These are phyloP conservation scores for Lepidurus apus DNA, from an alignment of 1,140 invertebrate genomes.

Conservation along the genomic window DNA sequence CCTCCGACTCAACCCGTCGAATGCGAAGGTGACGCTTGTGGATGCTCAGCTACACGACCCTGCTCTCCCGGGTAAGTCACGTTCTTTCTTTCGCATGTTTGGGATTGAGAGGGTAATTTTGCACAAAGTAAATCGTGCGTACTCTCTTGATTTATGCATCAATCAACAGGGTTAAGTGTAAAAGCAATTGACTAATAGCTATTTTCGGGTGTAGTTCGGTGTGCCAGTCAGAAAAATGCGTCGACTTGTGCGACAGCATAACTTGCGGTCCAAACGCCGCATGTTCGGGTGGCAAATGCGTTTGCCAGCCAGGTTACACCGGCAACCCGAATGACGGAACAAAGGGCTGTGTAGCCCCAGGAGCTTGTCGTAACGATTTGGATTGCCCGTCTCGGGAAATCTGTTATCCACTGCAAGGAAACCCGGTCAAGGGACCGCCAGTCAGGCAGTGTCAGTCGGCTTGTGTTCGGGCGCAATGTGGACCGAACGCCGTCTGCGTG, in stretches of 20 bases:
- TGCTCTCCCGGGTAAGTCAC: slow-evolving; percentile 60
- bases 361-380: slow-evolving; percentile 54
- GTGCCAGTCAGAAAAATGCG: slow-evolving; percentile 50
- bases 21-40: slow-evolving; percentile 51
- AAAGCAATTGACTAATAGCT: neutral
- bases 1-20: slow-evolving; percentile 50
- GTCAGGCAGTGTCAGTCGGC: slow-evolving; percentile 57
- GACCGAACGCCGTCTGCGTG: slow-evolving; percentile 72
- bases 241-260: slow-evolving; percentile 80
- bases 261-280: slow-evolving; percentile 80
- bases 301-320: slow-evolving; percentile 59
- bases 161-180: too few species aligned
- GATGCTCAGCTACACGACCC: slow-evolving; percentile 59
- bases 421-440: neutral
- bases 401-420: slow-evolving; percentile 58
- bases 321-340: slow-evolving; percentile 56
- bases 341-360: slow-evolving; percentile 62
- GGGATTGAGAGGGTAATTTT: too few species aligned
- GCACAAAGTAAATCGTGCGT: too few species aligned
- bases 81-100: too few species aligned
- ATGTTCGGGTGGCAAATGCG: slow-evolving; percentile 70
- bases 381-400: slow-evolving; percentile 76
- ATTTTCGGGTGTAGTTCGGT: neutral
- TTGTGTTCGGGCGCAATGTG: slow-evolving; percentile 67
- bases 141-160: too few species aligned